These are phyloP conservation scores for Enhydra lutris DNA, from an alignment of 2,113 vertebrate genomes.

Conservation along the genomic window DNA sequence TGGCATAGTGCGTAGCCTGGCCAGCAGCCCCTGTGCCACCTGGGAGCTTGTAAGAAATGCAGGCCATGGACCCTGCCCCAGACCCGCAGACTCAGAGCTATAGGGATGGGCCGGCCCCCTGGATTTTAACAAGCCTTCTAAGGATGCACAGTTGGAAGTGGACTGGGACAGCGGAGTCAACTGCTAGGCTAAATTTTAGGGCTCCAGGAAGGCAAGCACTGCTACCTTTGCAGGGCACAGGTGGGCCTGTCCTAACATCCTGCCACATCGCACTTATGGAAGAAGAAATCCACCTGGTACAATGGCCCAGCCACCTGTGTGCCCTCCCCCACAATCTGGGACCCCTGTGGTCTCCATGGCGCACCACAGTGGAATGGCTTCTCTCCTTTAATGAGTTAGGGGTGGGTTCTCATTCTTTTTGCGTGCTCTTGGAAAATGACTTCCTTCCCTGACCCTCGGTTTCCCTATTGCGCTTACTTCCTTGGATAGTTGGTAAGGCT, in stretches of 20 bases:
- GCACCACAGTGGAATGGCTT: rapidly evolving
- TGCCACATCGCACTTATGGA: too few relatives aligned
- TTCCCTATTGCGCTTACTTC: not conserved
- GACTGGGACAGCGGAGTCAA: rapidly evolving
- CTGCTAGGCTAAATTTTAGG: not conserved
- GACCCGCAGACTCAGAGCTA: not conserved
- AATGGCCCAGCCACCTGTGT: not conserved
- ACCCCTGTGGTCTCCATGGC: not conserved
- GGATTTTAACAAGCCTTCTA: not conserved
- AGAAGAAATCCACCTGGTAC: not conserved
- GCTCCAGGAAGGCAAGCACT: not conserved
- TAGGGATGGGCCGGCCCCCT: not conserved
- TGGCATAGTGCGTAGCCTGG: not conserved
- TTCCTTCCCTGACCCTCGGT: not conserved
- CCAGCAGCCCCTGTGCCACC: not conserved
- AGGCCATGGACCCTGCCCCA: not conserved
- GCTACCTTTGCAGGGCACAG: not conserved
- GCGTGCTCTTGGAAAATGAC: not conserved
- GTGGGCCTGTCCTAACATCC: not conserved
- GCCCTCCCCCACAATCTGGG: not conserved
- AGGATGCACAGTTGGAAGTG: not conserved
- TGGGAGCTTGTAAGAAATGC: not conserved
- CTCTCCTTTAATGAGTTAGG: not conserved
- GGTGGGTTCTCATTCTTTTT: not conserved
- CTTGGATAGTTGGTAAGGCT: not conserved